Evolutionary conservation across 2,113 vertebrate genomes (phyloP).

Genomic region (Pionites leucogaster): DNA sequence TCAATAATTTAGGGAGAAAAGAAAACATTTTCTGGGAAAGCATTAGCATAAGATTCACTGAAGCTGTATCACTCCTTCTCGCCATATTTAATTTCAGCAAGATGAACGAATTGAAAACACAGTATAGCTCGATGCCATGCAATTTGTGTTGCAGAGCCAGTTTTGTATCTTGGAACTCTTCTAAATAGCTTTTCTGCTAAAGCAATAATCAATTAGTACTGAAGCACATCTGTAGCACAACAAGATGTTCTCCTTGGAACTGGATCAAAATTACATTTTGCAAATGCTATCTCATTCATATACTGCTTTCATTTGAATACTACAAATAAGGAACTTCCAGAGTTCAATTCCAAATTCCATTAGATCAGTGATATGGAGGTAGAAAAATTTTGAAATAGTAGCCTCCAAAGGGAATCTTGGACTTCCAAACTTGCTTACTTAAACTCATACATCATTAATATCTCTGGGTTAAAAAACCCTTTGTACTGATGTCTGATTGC

Average conservation of each 20-base stretch:
- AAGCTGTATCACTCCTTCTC: constrained; percentile 19
- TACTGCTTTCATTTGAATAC: constrained; percentile 34
- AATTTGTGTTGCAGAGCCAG: background rate
- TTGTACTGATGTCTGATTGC: constrained; percentile 3
- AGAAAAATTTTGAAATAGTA: constrained; percentile 38
- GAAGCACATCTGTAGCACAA: constrained; percentile 53
- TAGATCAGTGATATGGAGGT: background rate
- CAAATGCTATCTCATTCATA: constrained; percentile 38
- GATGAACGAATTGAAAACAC: background rate
- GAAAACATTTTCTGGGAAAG: constrained; percentile 79
- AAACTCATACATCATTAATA: constrained; percentile 1
- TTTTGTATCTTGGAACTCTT: constrained; percentile 11
- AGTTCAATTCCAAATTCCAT: background rate
- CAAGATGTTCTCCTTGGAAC: constrained; percentile 59
- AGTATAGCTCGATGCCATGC: background rate
- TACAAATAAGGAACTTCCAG: constrained; percentile 16
- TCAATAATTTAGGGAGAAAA: constrained; percentile 79
- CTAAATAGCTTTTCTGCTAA: constrained; percentile 38
- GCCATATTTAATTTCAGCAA: constrained; percentile 31
- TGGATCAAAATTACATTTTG: constrained; percentile 50
- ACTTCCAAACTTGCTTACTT: constrained; percentile 27
- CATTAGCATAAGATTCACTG: constrained; percentile 70
- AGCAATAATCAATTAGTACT: constrained; percentile 57
- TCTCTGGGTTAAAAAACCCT: constrained; percentile 6
- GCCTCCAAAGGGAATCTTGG: constrained; percentile 1